Evolutionary conservation across 2,888 invertebrate genomes (phyloP).

Genomic region (Thecocarcelia acutangulata): DNA sequence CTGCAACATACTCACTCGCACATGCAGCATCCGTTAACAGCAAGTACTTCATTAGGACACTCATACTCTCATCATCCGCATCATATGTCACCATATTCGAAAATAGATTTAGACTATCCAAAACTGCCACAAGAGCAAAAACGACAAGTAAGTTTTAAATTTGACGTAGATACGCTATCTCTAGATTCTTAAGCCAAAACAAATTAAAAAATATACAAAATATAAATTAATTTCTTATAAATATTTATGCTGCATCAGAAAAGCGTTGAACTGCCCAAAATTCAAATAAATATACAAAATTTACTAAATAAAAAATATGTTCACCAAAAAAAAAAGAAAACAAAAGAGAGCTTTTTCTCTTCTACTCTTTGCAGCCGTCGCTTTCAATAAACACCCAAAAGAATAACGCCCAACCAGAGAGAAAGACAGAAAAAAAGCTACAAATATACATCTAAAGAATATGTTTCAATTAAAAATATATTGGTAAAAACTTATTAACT

Average conservation of each 20-base stretch:
- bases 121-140: slow-evolving; percentile 82
- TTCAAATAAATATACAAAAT: slow-evolving; percentile 6
- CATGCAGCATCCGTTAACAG: slow-evolving; percentile 71
- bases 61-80: slow-evolving; percentile 75
- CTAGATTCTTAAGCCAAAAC: slow-evolving; percentile 80
- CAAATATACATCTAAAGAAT: background rate
- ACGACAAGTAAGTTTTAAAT: slow-evolving; percentile 83
- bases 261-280: slow-evolving; percentile 41
- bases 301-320: background rate
- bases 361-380: background rate
- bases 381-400: background rate
- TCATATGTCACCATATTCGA: slow-evolving; percentile 80
- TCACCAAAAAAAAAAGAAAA: too few relatives aligned
- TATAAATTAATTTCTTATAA: slow-evolving; percentile 21
- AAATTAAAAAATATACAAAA: slow-evolving; percentile 13
- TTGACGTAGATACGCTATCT: slow-evolving; percentile 82
- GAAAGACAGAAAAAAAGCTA: slow-evolving; percentile 49
- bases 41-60: slow-evolving; percentile 68
- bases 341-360: slow-evolving; percentile 4
- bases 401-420: slow-evolving; percentile 29
- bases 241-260: slow-evolving; percentile 37
- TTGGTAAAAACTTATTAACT: background rate
- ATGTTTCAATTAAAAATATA: slow-evolving; percentile 7
- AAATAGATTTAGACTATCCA: slow-evolving; percentile 82
- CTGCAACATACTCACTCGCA: slow-evolving; percentile 75